These are phyloP conservation scores for Caretta caretta DNA, from an alignment of 2,113 vertebrate species.

Conservation along the genomic window DNA sequence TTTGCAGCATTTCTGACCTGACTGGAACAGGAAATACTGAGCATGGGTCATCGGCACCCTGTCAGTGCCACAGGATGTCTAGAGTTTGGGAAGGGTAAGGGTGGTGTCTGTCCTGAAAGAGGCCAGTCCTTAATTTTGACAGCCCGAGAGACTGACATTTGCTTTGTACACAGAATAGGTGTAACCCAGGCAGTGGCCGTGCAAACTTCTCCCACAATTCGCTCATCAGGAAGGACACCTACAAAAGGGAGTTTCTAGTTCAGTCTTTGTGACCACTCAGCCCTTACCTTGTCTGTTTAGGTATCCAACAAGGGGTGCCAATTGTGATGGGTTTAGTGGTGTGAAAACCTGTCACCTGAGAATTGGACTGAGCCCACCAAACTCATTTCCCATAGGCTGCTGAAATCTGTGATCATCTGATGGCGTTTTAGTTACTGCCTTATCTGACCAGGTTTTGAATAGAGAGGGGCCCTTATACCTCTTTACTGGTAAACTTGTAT, in stretches of 20 bases:
- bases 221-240: background rate
- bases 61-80: background rate
- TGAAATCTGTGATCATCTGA: background rate
- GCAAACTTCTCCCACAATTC: background rate
- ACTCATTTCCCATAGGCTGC: background rate
- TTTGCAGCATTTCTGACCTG: background rate
- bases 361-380: background rate
- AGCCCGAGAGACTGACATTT: background rate
- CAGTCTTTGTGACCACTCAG: background rate
- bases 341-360: background rate
- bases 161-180: background rate
- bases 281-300: background rate
- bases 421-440: background rate
- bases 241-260: background rate
- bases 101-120: background rate
- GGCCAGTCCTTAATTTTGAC: background rate
- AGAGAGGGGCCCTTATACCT: background rate
- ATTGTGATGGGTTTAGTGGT: background rate
- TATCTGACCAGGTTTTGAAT: background rate
- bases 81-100: background rate
- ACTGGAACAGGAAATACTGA: background rate
- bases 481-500: background rate
- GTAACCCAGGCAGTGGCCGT: background rate
- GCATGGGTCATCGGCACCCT: background rate
- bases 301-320: accelerated